These are phyloP conservation scores for Urocyon cinereoargenteus DNA, from an alignment of 2,797 vertebrate genomes.

Conservation along the genomic window DNA sequence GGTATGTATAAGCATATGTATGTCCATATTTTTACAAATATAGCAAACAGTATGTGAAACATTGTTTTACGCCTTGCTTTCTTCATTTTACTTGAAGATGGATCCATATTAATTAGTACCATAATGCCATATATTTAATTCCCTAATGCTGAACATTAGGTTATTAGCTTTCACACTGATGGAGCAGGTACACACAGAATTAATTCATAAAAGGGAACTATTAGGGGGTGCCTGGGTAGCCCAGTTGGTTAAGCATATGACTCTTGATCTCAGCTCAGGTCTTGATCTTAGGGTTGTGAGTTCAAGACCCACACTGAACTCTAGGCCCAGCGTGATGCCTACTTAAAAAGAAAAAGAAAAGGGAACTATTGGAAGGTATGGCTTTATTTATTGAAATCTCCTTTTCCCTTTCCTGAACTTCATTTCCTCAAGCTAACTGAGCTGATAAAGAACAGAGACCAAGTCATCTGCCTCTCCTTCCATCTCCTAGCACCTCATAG, in stretches of 20 bases:
- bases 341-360: background rate
- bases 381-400: background rate
- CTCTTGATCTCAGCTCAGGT: background rate
- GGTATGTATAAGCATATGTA: background rate
- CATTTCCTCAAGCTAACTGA: background rate
- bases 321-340: background rate
- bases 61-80: background rate
- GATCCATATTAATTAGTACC: background rate
- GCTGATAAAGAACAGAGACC: background rate
- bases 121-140: background rate
- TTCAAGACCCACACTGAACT: background rate
- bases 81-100: constrained; percentile 4
- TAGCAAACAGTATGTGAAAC: background rate
- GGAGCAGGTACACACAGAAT: background rate
- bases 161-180: constrained; percentile 9
- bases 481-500: background rate
- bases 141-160: background rate
- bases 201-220: background rate
- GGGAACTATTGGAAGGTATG: background rate
- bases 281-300: background rate
- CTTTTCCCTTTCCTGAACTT: constrained; percentile 26
- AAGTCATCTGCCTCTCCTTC: background rate
- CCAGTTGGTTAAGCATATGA: background rate
- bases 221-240: background rate
- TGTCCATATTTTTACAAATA: background rate